Evolutionary conservation across 2,797 vertebrate genomes (phyloP).

Genomic region (Tenualosa thibaudeaui): DNA sequence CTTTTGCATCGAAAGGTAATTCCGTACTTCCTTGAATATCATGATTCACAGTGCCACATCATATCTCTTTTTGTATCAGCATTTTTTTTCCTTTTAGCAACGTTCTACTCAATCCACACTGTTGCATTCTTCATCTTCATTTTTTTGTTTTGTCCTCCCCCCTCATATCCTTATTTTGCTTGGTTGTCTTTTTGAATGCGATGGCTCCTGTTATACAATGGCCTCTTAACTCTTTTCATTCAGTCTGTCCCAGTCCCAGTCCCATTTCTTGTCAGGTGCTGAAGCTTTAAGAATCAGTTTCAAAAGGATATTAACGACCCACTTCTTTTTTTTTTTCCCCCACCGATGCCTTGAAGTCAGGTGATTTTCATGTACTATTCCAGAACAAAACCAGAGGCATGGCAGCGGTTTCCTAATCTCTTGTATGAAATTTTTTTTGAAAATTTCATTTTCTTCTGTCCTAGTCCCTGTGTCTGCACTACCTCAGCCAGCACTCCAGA

Average conservation of each 20-base stretch:
- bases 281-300: constrained; percentile 11
- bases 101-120: not conserved
- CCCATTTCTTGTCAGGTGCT: constrained; percentile 17
- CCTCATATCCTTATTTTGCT: not conserved
- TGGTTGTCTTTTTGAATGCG: constrained; percentile 2
- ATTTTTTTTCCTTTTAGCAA: not conserved
- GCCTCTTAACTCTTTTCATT: not conserved
- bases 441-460: constrained; percentile 37
- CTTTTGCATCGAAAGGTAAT: constrained; percentile 3
- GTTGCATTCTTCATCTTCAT: not conserved
- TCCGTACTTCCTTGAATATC: constrained; percentile 18
- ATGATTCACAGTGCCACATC: constrained; percentile 17
- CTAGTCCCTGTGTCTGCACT: not conserved
- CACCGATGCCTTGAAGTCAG: not conserved
- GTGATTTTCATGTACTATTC: not conserved
- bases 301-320: constrained; percentile 16
- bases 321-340: not conserved
- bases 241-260: not conserved
- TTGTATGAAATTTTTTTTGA: constrained; percentile 41
- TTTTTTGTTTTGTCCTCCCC: not conserved
- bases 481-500: not conserved
- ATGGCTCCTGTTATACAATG: constrained; percentile 3
- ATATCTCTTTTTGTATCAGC: constrained; percentile 8
- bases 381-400: constrained; percentile 37
- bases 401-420: constrained; percentile 36